Percentiles rank a stretch among this genome's conserved stretches.
Evolutionary conservation across 1,140 invertebrate genomes (phyloP).

Genomic region (Nasonia giraulti): DNA sequence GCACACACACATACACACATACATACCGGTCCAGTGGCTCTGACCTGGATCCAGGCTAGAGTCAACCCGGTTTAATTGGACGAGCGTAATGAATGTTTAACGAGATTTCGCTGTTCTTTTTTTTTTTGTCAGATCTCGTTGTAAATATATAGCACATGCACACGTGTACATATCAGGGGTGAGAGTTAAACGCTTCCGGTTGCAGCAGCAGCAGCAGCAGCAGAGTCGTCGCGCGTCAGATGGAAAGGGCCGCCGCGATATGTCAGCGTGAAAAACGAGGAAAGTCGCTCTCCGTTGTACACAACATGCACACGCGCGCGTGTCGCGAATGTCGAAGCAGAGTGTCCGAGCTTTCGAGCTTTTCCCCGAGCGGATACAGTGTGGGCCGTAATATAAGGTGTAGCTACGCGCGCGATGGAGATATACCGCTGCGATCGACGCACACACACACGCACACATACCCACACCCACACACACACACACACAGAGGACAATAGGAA

Average conservation of each 20-base stretch:
- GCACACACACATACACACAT: not conserved
- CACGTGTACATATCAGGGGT: not conserved
- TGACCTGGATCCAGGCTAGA: not conserved
- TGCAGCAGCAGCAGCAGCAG: too few relatives aligned
- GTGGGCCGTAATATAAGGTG: too few relatives aligned
- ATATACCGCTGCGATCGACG: not conserved
- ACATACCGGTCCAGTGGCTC: not conserved
- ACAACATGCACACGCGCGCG: not conserved
- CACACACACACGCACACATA: not conserved
- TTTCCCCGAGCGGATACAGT: too few relatives aligned
- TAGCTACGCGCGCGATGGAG: too few relatives aligned
- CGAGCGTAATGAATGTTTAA: conserved; percentile 17
- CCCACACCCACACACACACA: not conserved
- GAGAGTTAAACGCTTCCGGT: not conserved
- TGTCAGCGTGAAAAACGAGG: not conserved
- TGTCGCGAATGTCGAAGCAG: not conserved
- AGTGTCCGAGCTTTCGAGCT: too few relatives aligned
- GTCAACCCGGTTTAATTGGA: conserved; percentile 10
- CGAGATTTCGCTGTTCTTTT: not conserved
- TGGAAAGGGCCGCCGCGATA: not conserved
- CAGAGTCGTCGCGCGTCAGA: not conserved
- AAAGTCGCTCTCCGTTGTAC: not conserved
- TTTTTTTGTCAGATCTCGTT: not conserved
- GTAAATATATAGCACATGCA: not conserved
- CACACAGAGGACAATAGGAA: not conserved